A percentile compares a stretch with the other conserved stretches of the same genome.
phyloP scores from a whole-genome alignment of 2,888 invertebrate genomes.

The Epinotia ramella region DNA sequence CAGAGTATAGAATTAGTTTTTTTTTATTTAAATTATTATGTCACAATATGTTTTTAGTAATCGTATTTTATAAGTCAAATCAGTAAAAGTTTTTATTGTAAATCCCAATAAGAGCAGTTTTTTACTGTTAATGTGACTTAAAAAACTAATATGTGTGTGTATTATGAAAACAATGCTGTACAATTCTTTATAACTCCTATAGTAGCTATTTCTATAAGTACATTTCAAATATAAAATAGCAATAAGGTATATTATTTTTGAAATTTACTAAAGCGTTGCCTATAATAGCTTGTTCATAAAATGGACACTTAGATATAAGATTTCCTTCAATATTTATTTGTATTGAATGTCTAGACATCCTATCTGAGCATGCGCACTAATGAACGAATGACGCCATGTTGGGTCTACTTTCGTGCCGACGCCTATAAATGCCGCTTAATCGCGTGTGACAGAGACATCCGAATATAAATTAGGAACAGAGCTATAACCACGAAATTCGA shows the following conservation, averaged over 20 bases:
- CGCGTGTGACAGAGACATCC: too few relatives aligned
- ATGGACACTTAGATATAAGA: constrained; percentile 29
- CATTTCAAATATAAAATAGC: neutral
- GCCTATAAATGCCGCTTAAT: too few relatives aligned
- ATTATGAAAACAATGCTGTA: neutral
- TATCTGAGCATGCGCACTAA: too few relatives aligned
- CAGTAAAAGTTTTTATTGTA: neutral
- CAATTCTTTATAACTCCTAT: constrained; percentile 4
- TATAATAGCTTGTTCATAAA: constrained; percentile 27
- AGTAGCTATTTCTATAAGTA: neutral
- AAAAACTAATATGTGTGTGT: neutral
- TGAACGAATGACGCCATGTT: too few relatives aligned
- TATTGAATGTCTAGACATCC: neutral
- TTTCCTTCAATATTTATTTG: constrained; percentile 26
- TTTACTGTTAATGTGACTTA: neutral
- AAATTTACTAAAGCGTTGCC: constrained; percentile 4
- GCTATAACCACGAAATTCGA: too few relatives aligned
- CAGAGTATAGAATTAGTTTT: constrained; percentile 13
- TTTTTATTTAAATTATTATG: constrained; percentile 31
- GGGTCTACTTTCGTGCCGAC: too few relatives aligned
- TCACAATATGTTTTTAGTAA: constrained; percentile 28
- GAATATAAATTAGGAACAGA: too few relatives aligned
- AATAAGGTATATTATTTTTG: neutral
- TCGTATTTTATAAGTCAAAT: constrained; percentile 5
- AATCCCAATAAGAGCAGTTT: neutral